Evolutionary conservation across 2,113 vertebrate genomes (phyloP).

Genomic region (Thymallus thymallus): DNA sequence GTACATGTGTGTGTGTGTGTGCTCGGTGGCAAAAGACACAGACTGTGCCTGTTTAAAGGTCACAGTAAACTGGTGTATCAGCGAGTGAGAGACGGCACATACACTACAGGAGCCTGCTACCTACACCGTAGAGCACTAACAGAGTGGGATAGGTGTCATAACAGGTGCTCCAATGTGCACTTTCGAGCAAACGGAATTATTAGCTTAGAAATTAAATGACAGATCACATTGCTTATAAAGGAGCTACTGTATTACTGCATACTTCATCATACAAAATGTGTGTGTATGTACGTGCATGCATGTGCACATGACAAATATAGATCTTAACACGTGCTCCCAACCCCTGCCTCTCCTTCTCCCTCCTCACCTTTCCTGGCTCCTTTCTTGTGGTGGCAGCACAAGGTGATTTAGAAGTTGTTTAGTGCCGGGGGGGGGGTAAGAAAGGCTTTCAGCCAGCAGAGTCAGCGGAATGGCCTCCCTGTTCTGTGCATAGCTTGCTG

Average conservation of each 20-base stretch:
- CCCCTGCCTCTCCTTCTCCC: not conserved
- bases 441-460: conserved; percentile 15
- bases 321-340: not conserved
- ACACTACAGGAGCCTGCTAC: too few relatives aligned
- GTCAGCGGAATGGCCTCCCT: conserved; percentile 52
- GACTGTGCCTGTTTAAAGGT: not conserved
- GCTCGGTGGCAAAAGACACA: conserved; percentile 13
- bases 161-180: too few relatives aligned
- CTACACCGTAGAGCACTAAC: not conserved
- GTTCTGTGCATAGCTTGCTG: not conserved
- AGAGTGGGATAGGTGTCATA: too few relatives aligned
- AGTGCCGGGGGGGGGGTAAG: conserved; percentile 23
- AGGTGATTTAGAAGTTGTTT: conserved; percentile 52
- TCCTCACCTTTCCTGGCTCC: not conserved
- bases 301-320: not conserved
- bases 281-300: not conserved
- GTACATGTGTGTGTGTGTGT: not conserved
- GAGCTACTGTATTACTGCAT: not conserved
- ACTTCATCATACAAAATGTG: too few relatives aligned
- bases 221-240: not conserved
- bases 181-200: too few relatives aligned
- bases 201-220: too few relatives aligned
- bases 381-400: conserved; percentile 35
- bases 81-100: too few relatives aligned
- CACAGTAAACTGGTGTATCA: not conserved